Evolutionary conservation across 2,113 vertebrate species (phyloP).

Genomic region (Mobula birostris): DNA sequence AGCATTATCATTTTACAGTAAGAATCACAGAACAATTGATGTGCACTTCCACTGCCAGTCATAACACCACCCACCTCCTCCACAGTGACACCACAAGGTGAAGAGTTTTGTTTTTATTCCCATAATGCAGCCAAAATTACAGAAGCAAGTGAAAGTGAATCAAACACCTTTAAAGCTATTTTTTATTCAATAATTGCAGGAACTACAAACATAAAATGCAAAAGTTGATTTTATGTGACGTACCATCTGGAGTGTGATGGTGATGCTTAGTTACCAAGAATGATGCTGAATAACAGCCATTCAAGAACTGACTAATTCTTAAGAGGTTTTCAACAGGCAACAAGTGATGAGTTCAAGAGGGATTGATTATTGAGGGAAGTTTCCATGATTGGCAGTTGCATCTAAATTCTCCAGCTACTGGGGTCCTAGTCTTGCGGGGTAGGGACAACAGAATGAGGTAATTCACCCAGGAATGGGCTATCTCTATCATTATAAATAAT

Average conservation of each 20-base stretch:
- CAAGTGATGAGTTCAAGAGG: not conserved
- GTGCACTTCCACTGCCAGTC: not conserved
- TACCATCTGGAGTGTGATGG: not conserved
- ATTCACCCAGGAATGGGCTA: not conserved
- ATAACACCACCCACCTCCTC: not conserved
- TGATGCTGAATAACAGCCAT: not conserved
- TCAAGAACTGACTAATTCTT: not conserved
- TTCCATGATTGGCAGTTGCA: not conserved
- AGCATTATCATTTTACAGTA: not conserved
- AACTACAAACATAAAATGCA: not conserved
- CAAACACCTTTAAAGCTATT: not conserved
- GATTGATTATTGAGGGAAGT: not conserved
- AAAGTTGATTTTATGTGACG: not conserved
- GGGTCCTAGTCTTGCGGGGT: not conserved
- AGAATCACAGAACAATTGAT: not conserved
- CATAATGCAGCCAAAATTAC: not conserved
- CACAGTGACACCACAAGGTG: not conserved
- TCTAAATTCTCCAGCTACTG: not conserved
- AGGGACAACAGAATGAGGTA: too few species aligned
- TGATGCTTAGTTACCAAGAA: not conserved
- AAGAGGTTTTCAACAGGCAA: not conserved
- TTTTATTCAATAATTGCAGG: constrained; percentile 17
- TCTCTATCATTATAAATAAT: not conserved
- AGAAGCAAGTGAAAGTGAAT: constrained; percentile 18
- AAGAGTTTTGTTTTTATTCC: not conserved